Evolutionary conservation across 2,888 invertebrate species (phyloP).

Genomic region (Dermolepida albohirtum): DNA sequence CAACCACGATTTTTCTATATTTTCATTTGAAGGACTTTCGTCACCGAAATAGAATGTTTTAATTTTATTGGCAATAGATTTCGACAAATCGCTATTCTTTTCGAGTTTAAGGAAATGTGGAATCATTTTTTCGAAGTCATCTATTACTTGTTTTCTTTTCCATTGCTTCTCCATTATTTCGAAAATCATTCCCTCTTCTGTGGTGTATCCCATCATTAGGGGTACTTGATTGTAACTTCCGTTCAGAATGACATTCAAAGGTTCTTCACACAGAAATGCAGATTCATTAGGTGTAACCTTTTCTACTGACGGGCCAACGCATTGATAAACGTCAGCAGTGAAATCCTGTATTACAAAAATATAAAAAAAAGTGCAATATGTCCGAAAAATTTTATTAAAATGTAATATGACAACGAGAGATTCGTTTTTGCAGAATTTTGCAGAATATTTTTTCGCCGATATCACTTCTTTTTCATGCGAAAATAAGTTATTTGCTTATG

Average conservation of each 20-base stretch:
- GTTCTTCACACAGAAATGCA: slow-evolving; percentile 56
- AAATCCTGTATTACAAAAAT: slow-evolving; percentile 2
- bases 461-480: too few species aligned
- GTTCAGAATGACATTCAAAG: slow-evolving; percentile 54
- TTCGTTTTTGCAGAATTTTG: too few species aligned
- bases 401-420: too few species aligned
- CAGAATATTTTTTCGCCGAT: too few species aligned
- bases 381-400: too few species aligned
- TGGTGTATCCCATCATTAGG: slow-evolving; percentile 58
- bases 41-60: slow-evolving; percentile 65
- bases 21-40: slow-evolving; percentile 59
- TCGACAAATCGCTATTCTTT: slow-evolving; percentile 52
- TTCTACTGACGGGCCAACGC: slow-evolving; percentile 49
- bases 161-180: slow-evolving; percentile 50
- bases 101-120: slow-evolving; percentile 59
- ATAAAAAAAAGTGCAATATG: too few species aligned
- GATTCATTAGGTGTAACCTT: slow-evolving; percentile 47
- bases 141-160: slow-evolving; percentile 47
- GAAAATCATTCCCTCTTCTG: slow-evolving; percentile 59
- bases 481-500: too few species aligned
- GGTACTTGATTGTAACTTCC: slow-evolving; percentile 60
- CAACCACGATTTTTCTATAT: slow-evolving; percentile 53
- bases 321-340: neutral
- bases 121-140: slow-evolving; percentile 59
- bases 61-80: slow-evolving; percentile 61